phyloP scores from a whole-genome alignment of 2,113 vertebrate genomes.

The Rynchops niger region DNA sequence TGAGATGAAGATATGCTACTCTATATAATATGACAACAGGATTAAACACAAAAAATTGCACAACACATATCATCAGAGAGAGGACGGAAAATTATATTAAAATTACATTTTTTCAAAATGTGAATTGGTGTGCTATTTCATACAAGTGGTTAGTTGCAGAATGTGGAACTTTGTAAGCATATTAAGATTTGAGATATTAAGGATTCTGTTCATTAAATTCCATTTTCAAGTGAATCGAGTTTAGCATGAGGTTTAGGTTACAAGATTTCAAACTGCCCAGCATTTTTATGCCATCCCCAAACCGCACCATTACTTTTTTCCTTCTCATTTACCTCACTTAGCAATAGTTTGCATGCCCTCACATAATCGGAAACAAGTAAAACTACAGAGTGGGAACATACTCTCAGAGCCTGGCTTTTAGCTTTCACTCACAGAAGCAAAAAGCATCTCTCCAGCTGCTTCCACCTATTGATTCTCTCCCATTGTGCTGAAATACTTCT shows the following conservation, averaged over 20 bases:
- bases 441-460: not conserved
- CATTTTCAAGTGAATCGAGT: not conserved
- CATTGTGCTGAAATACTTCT: not conserved
- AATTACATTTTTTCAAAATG: accelerated
- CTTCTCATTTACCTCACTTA: not conserved
- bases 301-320: not conserved
- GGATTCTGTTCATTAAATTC: not conserved
- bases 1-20: not conserved
- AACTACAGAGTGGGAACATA: not conserved
- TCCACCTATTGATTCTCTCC: not conserved
- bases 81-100: not conserved
- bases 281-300: not conserved
- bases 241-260: not conserved
- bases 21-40: not conserved
- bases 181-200: not conserved
- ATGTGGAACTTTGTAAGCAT: not conserved
- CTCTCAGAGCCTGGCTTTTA: not conserved
- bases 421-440: not conserved
- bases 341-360: not conserved
- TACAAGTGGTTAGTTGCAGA: not conserved
- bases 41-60: not conserved
- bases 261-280: not conserved
- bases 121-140: not conserved
- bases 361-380: not conserved
- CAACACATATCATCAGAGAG: not conserved